Conservation (phyloP, 2,113 vertebrate genomes). For the Pterocles orientalis region DNA sequence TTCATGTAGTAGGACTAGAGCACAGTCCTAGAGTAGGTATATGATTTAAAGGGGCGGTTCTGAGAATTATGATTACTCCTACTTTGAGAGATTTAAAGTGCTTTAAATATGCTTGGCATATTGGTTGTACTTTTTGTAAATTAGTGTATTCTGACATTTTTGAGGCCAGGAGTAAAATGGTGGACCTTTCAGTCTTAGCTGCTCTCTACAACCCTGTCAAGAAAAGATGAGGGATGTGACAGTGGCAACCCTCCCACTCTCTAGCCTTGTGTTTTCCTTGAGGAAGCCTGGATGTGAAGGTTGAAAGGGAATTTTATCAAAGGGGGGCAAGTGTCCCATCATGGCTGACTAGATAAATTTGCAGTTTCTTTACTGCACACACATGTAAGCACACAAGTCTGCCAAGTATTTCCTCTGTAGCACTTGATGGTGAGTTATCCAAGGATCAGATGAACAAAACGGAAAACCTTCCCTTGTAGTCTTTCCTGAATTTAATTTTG, state of each 20-base stretch:
- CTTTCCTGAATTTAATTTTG: conserved; percentile 25
- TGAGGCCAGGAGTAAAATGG: neutral
- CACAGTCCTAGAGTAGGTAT: accelerated
- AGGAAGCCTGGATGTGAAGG: neutral
- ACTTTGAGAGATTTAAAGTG: neutral
- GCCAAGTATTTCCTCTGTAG: neutral
- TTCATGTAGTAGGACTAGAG: neutral
- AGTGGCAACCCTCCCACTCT: neutral
- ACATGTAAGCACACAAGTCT: neutral
- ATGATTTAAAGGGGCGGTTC: neutral
- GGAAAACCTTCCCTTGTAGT: neutral
- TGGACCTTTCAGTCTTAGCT: neutral
- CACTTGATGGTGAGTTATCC: neutral
- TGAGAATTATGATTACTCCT: neutral
- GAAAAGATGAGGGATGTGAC: neutral
- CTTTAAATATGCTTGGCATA: neutral
- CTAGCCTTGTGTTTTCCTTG: neutral
- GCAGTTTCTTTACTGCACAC: neutral
- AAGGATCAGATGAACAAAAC: conserved; percentile 5
- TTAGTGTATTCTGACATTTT: neutral
- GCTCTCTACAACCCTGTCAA: neutral
- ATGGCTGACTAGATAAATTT: neutral
- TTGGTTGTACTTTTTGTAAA: neutral
- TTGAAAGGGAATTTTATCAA: neutral
- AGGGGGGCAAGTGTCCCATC: too few relatives aligned